These are phyloP conservation scores for Lithobates sylvaticus DNA, from an alignment of 2,797 vertebrate genomes.

Conservation along the genomic window DNA sequence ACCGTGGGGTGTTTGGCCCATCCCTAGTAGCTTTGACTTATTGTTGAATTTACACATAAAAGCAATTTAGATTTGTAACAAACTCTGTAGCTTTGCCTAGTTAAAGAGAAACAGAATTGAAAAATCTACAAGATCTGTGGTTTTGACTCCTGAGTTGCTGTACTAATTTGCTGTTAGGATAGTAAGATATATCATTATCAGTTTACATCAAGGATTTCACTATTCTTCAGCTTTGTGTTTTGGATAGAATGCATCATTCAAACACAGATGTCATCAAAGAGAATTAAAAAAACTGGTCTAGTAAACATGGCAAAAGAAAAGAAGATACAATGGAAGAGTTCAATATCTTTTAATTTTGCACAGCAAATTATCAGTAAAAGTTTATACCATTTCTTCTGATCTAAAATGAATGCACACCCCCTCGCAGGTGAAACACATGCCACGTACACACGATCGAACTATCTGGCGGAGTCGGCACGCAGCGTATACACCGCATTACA, in stretches of 20 bases:
- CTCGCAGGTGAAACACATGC: too few relatives aligned
- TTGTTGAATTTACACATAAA: not conserved
- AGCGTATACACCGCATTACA: too few relatives aligned
- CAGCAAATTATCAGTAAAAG: too few relatives aligned
- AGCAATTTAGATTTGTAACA: conserved; percentile 8
- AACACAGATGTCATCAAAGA: conserved; percentile 13
- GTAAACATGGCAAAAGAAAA: conserved; percentile 2
- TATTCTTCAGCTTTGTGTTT: conserved; percentile 17
- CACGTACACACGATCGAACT: too few relatives aligned
- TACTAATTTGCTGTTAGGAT: conserved; percentile 17
- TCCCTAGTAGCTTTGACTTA: not conserved
- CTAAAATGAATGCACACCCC: too few relatives aligned
- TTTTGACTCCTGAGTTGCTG: not conserved
- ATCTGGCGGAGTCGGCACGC: too few relatives aligned
- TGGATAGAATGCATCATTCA: not conserved
- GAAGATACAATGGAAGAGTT: not conserved
- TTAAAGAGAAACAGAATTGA: conserved; percentile 25
- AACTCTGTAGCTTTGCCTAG: conserved; percentile 14
- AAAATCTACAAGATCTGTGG: not conserved
- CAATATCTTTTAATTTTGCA: not conserved
- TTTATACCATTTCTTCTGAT: too few relatives aligned
- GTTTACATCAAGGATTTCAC: conserved; percentile 30
- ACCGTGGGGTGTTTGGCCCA: too few relatives aligned
- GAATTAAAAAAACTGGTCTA: conserved; percentile 3
- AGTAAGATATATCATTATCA: conserved; percentile 31